Evolutionary conservation across 2,797 vertebrate species (phyloP).

Genomic region (Enteromius radiatus): DNA sequence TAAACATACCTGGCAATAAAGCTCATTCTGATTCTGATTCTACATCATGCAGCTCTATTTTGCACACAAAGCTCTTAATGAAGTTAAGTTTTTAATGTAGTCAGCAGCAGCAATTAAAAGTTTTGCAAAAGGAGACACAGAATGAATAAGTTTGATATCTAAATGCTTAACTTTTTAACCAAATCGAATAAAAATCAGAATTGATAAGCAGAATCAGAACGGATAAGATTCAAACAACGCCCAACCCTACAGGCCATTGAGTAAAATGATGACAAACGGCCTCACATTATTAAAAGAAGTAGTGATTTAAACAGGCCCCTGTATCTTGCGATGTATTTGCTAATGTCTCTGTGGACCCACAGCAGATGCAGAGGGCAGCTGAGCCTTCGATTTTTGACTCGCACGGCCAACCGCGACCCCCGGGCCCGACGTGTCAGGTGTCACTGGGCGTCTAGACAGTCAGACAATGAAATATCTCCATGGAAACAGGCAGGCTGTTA

Average conservation of each 20-base stretch:
- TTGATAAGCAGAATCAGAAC: no score
- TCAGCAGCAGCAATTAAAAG: not conserved
- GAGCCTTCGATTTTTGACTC: slow-evolving; percentile 65
- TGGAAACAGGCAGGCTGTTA: slow-evolving; percentile 62
- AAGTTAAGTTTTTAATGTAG: not conserved
- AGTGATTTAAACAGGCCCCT: slow-evolving; percentile 27
- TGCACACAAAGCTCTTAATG: not conserved
- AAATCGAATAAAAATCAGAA: not conserved
- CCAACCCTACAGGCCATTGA: not conserved
- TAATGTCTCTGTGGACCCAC: slow-evolving; percentile 45
- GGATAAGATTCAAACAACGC: not conserved
- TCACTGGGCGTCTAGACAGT: slow-evolving; percentile 58
- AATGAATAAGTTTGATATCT: not conserved
- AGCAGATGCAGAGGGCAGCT: slow-evolving; percentile 51
- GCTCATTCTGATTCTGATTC: no score
- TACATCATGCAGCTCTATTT: not conserved
- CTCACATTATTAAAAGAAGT: not conserved
- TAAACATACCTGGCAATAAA: no score
- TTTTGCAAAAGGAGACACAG: not conserved
- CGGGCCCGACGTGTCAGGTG: slow-evolving; percentile 60
- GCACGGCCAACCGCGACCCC: slow-evolving; percentile 52
- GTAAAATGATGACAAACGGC: slow-evolving; percentile 6
- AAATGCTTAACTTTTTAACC: not conserved
- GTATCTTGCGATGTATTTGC: slow-evolving; percentile 32
- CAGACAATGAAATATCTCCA: slow-evolving; percentile 62